Evolutionary conservation across 2,797 vertebrate genomes (phyloP), one percentile per base, ranked within the genome.

Genomic region (Thripadectes ignobilis): DNA sequence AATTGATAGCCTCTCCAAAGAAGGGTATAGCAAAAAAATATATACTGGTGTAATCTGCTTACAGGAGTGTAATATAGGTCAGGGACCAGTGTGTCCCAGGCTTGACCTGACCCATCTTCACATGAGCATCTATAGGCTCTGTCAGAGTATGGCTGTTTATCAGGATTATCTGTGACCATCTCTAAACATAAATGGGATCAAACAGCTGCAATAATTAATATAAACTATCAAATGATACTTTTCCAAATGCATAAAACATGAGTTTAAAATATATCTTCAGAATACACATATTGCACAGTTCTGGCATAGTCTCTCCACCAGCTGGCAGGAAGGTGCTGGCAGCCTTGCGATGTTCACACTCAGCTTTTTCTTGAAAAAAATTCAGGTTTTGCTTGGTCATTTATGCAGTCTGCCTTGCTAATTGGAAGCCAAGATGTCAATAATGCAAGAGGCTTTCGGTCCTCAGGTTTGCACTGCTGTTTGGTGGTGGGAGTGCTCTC

Each of bases 201-300:
- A 93, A 39, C 78, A 95, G 82, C 84, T 96, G 69, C 66, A 63
- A 91, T 90, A 77, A 92, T 97, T 77, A 95, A 72, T 95, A 8
- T 68, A 58, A 68, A 85, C 36, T 93, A 5, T 32, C 9, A 48
- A 92, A 65, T 18, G 12, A 80, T 21, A 23, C 41, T 78, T 48
- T 94, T 95, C 68, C 49, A 84, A 96, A 88, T 67, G 30, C 69
- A n/a, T 77, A 55, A 84, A 93, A 59, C 55, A 26, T 5, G 17
- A 83, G 88, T 81, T 90, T 69, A 93, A 52, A 82, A 92, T 55
- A 24, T 23, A 69, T 72, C 61, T 49, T 51, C 55, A 79, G 71
- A 65, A 30, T 4, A 18, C 45, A 74, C 88, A 83, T 39, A 90
- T 52, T 80, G 52, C 80, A 17, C 77, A 73, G 61, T n/a, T 32